phyloP scores from a whole-genome alignment of 1,140 invertebrate species.

The Aplysia californica region DNA sequence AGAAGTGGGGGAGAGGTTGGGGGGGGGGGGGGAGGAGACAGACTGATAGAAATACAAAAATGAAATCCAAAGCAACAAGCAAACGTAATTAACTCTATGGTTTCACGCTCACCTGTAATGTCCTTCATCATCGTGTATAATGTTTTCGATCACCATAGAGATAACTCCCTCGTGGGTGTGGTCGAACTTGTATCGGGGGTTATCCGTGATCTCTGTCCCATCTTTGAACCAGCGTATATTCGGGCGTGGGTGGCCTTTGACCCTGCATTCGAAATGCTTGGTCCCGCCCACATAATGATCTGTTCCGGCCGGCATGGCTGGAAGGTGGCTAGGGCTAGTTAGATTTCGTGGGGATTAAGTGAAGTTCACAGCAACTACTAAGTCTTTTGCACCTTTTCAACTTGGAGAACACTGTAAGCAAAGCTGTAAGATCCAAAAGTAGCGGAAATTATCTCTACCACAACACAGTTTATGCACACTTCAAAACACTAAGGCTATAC shows the following conservation, averaged over 20 bases:
- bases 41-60: background rate
- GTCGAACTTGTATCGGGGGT: slow-evolving; percentile 52
- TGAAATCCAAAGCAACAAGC: no score
- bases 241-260: slow-evolving; percentile 59
- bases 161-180: slow-evolving; percentile 50
- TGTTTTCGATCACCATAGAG: slow-evolving; percentile 57
- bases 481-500: no score
- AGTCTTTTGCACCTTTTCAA: no score
- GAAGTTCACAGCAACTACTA: background rate
- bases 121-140: slow-evolving; percentile 48
- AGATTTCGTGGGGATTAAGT: no score
- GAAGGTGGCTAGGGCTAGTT: no score
- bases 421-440: no score
- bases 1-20: background rate
- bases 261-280: slow-evolving; percentile 62
- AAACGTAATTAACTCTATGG: no score
- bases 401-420: background rate
- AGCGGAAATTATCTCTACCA: background rate
- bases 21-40: background rate
- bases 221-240: slow-evolving; percentile 63
- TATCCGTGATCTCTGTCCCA: slow-evolving; percentile 56
- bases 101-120: slow-evolving; percentile 22
- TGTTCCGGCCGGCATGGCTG: slow-evolving; percentile 59
- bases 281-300: slow-evolving; percentile 52
- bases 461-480: background rate